Percentiles rank a stretch among this genome's conserved stretches.
These are phyloP conservation scores for Pseudochirops cupreus DNA, from an alignment of 2,797 vertebrate species.

Conservation along the genomic window DNA sequence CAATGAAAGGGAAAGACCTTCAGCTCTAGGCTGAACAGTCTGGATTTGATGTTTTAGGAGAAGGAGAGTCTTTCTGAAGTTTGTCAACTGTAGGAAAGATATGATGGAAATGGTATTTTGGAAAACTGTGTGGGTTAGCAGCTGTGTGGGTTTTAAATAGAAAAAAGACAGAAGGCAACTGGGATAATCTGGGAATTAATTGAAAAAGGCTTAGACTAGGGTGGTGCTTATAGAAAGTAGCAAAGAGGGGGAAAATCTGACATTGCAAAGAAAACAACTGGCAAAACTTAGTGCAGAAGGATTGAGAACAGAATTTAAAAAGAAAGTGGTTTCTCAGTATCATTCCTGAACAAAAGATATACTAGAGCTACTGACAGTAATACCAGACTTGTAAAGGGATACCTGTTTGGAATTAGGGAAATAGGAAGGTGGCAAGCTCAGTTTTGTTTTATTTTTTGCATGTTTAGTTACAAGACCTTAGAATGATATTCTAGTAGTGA, in stretches of 20 bases:
- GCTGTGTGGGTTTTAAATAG: background rate
- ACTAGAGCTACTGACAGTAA: rapidly evolving
- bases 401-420: background rate
- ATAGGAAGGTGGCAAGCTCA: background rate
- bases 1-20: background rate
- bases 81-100: background rate
- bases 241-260: background rate
- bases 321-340: background rate
- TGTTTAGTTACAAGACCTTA: slow-evolving; percentile 1
- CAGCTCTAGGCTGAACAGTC: background rate
- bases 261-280: background rate
- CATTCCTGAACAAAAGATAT: background rate
- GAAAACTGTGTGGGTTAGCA: background rate
- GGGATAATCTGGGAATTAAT: background rate
- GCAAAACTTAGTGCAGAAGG: background rate
- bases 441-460: background rate
- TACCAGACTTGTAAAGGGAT: background rate
- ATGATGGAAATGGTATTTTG: background rate
- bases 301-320: background rate
- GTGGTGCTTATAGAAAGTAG: background rate
- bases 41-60: background rate
- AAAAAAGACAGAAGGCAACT: background rate
- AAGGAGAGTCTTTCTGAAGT: background rate
- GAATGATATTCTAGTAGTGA: background rate
- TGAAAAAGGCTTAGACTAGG: background rate